Percentiles rank a stretch among this genome's conserved stretches.
phyloP scores from a whole-genome alignment of 2,113 vertebrate species.

The Sinocyclocheilus rhinocerous region DNA sequence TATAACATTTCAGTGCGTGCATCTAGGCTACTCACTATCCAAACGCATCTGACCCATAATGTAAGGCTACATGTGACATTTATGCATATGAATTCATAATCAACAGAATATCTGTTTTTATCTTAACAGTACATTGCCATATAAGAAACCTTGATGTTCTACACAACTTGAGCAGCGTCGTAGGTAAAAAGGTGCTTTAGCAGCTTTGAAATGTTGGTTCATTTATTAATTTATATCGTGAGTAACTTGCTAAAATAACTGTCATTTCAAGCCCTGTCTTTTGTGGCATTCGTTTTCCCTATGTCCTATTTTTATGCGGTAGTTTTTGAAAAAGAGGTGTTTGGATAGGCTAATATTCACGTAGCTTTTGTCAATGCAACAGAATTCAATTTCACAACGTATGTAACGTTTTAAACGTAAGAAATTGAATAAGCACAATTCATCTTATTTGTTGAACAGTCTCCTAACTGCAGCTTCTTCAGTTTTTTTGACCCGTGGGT shows the following conservation, averaged over 20 bases:
- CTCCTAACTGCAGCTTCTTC: not conserved
- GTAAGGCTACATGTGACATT: not conserved
- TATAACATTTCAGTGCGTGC: not conserved
- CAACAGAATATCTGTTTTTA: not conserved
- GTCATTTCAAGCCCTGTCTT: not conserved
- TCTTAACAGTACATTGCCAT: not conserved
- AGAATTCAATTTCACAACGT: too few species aligned
- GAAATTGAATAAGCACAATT: not conserved
- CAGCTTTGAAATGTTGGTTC: not conserved
- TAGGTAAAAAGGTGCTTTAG: not conserved
- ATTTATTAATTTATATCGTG: not conserved
- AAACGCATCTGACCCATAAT: not conserved
- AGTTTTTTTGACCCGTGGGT: not conserved
- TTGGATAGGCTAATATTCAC: not conserved
- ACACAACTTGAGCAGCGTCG: not conserved
- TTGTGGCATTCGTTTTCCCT: not conserved
- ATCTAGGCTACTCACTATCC: not conserved
- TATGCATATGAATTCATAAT: not conserved
- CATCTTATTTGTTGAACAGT: not conserved
- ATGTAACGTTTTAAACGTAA: not conserved
- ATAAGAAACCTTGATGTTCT: too few species aligned
- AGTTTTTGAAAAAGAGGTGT: not conserved
- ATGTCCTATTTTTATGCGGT: not conserved
- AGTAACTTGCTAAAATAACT: not conserved
- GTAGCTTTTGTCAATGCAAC: not conserved